phyloP scores from a whole-genome alignment of 2,113 vertebrate species.

The Podilymbus podiceps region DNA sequence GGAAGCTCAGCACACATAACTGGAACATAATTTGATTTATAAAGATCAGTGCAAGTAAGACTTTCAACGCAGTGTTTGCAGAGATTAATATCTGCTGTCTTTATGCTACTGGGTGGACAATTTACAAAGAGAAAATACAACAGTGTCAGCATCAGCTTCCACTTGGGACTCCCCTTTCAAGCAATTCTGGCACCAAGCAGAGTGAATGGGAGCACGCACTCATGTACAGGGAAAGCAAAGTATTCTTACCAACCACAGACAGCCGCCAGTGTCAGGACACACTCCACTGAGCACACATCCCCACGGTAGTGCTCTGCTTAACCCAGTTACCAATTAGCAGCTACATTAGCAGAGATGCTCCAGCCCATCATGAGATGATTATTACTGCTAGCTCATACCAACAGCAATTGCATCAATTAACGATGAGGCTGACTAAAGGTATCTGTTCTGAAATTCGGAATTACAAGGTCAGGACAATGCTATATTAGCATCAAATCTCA shows the following conservation, averaged over 20 bases:
- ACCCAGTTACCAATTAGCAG: not conserved
- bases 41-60: not conserved
- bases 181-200: not conserved
- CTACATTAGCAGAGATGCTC: not conserved
- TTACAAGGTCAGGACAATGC: slow-evolving; percentile 12
- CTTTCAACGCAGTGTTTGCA: not conserved
- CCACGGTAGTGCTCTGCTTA: fast-evolving
- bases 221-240: not conserved
- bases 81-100: not conserved
- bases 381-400: not conserved
- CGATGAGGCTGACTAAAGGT: not conserved
- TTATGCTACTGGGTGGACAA: not conserved
- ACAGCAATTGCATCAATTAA: not conserved
- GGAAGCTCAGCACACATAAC: not conserved
- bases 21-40: not conserved
- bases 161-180: not conserved
- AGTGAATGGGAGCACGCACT: not conserved
- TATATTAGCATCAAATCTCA: not conserved
- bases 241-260: fast-evolving
- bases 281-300: not conserved
- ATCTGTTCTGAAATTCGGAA: slow-evolving; percentile 20
- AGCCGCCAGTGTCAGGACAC: not conserved
- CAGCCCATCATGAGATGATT: not conserved
- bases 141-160: not conserved
- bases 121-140: not conserved